phyloP scores from a whole-genome alignment of 2,797 vertebrate genomes.

The Acanthurus lineatus region DNA sequence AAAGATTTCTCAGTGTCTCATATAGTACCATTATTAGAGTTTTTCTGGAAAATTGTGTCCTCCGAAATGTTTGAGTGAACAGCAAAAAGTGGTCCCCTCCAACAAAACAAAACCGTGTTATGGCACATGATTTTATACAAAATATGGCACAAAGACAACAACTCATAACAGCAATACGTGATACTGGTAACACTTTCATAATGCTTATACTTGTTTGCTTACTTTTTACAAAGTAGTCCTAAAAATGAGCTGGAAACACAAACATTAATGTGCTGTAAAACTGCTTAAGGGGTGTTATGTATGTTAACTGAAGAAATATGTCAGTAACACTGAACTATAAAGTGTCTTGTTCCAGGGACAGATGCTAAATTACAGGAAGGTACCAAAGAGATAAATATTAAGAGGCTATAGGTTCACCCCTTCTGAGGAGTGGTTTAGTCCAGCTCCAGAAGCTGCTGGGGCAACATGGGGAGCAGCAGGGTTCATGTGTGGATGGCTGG shows the following conservation, averaged over 20 bases:
- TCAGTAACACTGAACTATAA: slow-evolving; percentile 12
- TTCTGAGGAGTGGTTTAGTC: slow-evolving; percentile 11
- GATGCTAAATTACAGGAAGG: slow-evolving; percentile 8
- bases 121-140: slow-evolving; percentile 33
- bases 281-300: not conserved
- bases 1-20: slow-evolving; percentile 29
- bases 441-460: slow-evolving; percentile 17
- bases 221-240: slow-evolving; percentile 30
- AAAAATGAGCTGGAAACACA: slow-evolving; percentile 26
- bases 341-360: slow-evolving; percentile 27
- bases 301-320: slow-evolving; percentile 1
- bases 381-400: slow-evolving; percentile 24
- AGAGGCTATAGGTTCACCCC: slow-evolving; percentile 13
- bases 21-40: slow-evolving; percentile 30
- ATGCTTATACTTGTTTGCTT: slow-evolving; percentile 24
- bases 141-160: slow-evolving; percentile 21
- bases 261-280: slow-evolving; percentile 11
- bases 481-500: not conserved
- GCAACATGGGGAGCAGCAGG: slow-evolving; percentile 2
- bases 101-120: slow-evolving; percentile 29
- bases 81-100: slow-evolving; percentile 25
- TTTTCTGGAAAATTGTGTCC: slow-evolving; percentile 42
- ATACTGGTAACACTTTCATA: slow-evolving; percentile 32
- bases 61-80: slow-evolving; percentile 21
- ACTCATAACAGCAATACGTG: not conserved